Percentiles rank a stretch among this genome's conserved stretches.
phyloP scores from a whole-genome alignment of 2,797 vertebrate species.

The Crocodylus rhombifer region DNA sequence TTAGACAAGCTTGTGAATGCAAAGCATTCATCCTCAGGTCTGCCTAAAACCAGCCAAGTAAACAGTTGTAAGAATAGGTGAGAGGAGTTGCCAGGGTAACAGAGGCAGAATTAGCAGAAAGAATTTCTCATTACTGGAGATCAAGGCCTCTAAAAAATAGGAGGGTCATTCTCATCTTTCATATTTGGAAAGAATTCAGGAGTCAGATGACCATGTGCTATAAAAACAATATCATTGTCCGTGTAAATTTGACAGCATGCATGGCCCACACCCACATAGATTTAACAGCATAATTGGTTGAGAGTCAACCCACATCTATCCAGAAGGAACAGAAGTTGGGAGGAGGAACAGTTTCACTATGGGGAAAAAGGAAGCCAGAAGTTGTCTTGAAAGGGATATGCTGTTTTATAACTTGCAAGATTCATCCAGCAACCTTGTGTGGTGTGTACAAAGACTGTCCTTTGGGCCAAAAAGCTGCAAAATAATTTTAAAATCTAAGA shows the following conservation, averaged over 20 bases:
- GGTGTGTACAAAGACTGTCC: neutral
- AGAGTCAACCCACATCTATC: neutral
- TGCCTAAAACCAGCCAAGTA: too few species aligned
- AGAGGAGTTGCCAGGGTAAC: too few species aligned
- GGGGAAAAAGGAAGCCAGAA: neutral
- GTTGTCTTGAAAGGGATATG: neutral
- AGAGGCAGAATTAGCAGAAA: too few species aligned
- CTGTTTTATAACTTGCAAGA: neutral
- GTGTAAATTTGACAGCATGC: neutral
- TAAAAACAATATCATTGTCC: neutral
- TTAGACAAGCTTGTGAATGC: too few species aligned
- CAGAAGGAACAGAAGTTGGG: neutral
- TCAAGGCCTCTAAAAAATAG: too few species aligned
- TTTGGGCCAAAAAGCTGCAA: neutral
- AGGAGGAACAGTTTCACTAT: neutral
- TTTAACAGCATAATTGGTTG: neutral
- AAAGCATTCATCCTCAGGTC: too few species aligned
- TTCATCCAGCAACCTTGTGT: neutral
- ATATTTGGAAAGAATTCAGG: too few species aligned
- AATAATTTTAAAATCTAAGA: neutral
- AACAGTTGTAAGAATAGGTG: too few species aligned
- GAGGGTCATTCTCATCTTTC: too few species aligned
- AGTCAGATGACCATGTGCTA: too few species aligned
- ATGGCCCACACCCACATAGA: accelerated
- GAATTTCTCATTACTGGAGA: too few species aligned